These are phyloP conservation scores for Prorops nasuta DNA, from an alignment of 1,140 invertebrate species.

Conservation along the genomic window DNA sequence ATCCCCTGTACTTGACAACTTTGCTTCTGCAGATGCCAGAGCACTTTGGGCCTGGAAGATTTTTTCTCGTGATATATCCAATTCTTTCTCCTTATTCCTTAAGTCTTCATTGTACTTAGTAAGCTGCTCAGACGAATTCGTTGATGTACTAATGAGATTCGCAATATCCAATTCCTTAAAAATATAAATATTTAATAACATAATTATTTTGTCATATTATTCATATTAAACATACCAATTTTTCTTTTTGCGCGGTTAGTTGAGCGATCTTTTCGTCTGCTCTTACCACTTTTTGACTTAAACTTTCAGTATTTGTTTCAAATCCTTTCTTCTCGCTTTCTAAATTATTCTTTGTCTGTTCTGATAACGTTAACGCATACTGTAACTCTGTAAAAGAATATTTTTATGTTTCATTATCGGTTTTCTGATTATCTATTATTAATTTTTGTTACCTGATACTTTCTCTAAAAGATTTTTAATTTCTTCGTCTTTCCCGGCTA, in stretches of 20 bases:
- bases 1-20: conserved; percentile 25
- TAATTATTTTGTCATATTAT: conserved; percentile 1
- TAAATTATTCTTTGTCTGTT: conserved; percentile 48
- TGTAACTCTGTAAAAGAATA: conserved; percentile 38
- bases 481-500: conserved; percentile 46
- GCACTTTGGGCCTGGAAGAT: conserved; percentile 52
- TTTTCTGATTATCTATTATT: conserved; percentile 1
- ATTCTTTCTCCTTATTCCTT: conserved; percentile 53
- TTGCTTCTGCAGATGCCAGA: conserved; percentile 38
- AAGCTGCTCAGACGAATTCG: conserved; percentile 54
- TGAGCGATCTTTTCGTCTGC: conserved; percentile 47
- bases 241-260: conserved; percentile 48
- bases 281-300: conserved; percentile 43
- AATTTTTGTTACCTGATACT: conserved; percentile 34
- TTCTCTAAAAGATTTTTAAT: conserved; percentile 51
- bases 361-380: conserved; percentile 41
- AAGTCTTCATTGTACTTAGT: conserved; percentile 56
- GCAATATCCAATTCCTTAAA: conserved; percentile 49
- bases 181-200: conserved; percentile 1
- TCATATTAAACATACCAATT: conserved; percentile 42
- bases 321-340: conserved; percentile 41
- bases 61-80: conserved; percentile 54
- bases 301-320: conserved; percentile 40
- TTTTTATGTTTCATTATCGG: too few species aligned
- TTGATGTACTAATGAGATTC: conserved; percentile 44